A percentile compares a stretch with the other conserved stretches of the same genome.
Evolutionary conservation across 2,888 invertebrate genomes (phyloP).

Genomic region (Hyles lineata): DNA sequence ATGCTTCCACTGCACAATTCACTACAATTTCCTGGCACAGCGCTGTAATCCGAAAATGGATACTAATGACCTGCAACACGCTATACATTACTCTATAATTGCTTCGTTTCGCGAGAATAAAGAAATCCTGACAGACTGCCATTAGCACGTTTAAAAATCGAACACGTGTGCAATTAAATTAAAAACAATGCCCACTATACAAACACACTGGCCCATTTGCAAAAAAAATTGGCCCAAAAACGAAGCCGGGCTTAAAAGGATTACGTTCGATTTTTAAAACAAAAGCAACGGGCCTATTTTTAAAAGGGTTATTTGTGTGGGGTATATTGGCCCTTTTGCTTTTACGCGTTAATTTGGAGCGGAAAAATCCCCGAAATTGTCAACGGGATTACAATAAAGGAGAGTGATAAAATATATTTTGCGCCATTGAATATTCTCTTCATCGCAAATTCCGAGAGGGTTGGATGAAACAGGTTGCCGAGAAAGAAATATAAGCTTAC

Average conservation of each 20-base stretch:
- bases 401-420: not conserved
- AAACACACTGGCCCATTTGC: not conserved
- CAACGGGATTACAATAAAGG: not conserved
- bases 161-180: constrained; percentile 10
- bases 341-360: constrained; percentile 5
- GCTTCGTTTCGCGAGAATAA: not conserved
- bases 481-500: no score
- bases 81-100: not conserved
- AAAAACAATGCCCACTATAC: constrained; percentile 6
- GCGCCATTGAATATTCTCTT: no score
- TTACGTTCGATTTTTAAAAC: constrained; percentile 23
- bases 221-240: constrained; percentile 13
- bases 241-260: constrained; percentile 7
- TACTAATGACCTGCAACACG: not conserved
- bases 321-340: constrained; percentile 3
- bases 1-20: not conserved
- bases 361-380: not conserved
- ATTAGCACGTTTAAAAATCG: constrained; percentile 15
- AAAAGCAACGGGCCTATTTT: constrained; percentile 3
- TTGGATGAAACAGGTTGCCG: no score
- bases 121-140: not conserved
- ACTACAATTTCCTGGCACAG: not conserved
- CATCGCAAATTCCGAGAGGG: no score
- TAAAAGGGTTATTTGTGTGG: not conserved
- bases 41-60: not conserved